Evolutionary conservation across 2,888 invertebrate genomes (phyloP).

Genomic region (Dimorphilus gyrociliatus): DNA sequence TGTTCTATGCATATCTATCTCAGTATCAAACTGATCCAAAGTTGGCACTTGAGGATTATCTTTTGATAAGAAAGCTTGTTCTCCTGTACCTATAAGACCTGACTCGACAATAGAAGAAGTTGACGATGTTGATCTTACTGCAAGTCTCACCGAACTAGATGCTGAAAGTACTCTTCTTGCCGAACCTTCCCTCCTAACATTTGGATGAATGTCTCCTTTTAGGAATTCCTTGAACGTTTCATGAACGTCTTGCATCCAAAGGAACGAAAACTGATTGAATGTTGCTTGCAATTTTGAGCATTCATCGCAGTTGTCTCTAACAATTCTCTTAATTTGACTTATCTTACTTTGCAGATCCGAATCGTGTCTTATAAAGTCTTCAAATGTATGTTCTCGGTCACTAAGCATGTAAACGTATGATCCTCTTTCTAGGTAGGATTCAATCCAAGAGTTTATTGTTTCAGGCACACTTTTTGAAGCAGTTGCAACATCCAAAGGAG

Average conservation of each 20-base stretch:
- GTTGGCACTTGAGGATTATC: conserved; percentile 25
- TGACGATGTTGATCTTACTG: background rate
- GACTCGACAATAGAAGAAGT: background rate
- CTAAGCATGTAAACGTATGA: conserved; percentile 28
- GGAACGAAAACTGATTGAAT: conserved; percentile 30
- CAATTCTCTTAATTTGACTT: too few relatives aligned
- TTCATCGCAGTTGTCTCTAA: too few relatives aligned
- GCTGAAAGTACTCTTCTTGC: too few relatives aligned
- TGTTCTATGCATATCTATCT: conserved; percentile 34
- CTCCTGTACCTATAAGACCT: background rate
- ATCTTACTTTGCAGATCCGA: too few relatives aligned
- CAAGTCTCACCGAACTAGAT: background rate
- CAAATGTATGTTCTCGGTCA: too few relatives aligned
- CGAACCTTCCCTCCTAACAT: too few relatives aligned
- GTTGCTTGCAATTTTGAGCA: too few relatives aligned
- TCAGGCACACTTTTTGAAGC: conserved; percentile 33
- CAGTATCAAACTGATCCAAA: conserved; percentile 35
- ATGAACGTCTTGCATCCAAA: conserved; percentile 34
- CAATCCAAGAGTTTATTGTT: conserved; percentile 27
- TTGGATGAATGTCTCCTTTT: conserved; percentile 25
- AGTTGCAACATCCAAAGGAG: conserved; percentile 31
- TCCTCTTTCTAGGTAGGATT: conserved; percentile 27
- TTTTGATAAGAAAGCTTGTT: conserved; percentile 4
- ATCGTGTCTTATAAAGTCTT: too few relatives aligned
- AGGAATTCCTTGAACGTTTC: conserved; percentile 33